phyloP scores from a whole-genome alignment of 2,113 vertebrate species.

The Marmota flaviventris region DNA sequence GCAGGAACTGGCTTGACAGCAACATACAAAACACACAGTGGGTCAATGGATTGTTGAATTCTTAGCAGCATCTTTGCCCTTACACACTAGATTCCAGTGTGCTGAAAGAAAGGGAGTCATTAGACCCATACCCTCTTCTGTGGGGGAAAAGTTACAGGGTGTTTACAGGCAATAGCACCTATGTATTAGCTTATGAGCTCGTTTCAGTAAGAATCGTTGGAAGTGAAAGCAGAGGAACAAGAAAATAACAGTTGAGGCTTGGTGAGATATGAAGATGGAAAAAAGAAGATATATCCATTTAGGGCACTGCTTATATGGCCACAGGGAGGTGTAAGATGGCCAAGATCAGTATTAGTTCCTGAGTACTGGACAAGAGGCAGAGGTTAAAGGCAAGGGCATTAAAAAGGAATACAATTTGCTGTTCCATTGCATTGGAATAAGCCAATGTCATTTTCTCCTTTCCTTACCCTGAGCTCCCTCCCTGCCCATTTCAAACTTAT shows the following conservation, averaged over 20 bases:
- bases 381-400: neutral
- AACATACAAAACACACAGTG: neutral
- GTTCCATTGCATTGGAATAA: neutral
- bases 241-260: neutral
- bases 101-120: neutral
- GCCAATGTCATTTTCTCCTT: neutral
- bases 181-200: neutral
- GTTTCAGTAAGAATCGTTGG: neutral
- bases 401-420: neutral
- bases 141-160: neutral
- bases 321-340: too few species aligned
- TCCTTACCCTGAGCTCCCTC: neutral
- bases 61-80: too few species aligned
- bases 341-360: neutral
- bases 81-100: too few species aligned
- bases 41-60: too few species aligned
- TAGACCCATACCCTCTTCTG: neutral
- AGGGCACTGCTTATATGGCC: neutral
- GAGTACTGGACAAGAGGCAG: neutral
- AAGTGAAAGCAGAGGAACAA: neutral
- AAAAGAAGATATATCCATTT: neutral
- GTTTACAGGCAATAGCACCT: neutral
- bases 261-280: neutral
- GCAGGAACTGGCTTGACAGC: neutral
- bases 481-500: neutral